A percentile compares a stretch with the other conserved stretches of the same genome.
Conservation (phyloP, 2,888 invertebrate genomes). For the Anodontia alba region DNA sequence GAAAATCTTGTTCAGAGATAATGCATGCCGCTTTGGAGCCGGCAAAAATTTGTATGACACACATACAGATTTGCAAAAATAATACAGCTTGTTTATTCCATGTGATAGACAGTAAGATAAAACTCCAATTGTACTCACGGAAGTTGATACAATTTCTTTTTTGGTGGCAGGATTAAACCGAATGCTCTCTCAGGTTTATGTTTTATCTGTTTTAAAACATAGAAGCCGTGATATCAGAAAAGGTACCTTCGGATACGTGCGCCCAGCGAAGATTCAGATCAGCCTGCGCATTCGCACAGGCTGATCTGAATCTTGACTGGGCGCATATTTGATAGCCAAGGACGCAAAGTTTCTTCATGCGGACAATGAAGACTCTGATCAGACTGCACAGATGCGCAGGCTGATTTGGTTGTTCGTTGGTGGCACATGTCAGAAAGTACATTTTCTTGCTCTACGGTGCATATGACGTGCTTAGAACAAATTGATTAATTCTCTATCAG, state of each 20-base stretch:
- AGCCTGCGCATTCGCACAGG: no score
- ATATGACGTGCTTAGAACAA: not conserved
- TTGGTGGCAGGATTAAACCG: not conserved
- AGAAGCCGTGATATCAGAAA: no score
- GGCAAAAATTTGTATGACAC: slow-evolving; percentile 4
- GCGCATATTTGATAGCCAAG: no score
- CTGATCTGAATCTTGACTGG: no score
- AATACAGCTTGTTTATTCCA: slow-evolving; percentile 51
- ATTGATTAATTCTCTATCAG: not conserved
- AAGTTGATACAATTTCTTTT: not conserved
- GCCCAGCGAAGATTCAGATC: no score
- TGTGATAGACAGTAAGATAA: slow-evolving; percentile 53
- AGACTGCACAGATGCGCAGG: no score
- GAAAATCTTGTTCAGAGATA: slow-evolving; percentile 11
- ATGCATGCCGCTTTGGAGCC: not conserved
- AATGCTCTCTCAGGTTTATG: not conserved
- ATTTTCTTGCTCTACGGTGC: no score
- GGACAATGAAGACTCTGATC: no score
- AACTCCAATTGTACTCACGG: not conserved
- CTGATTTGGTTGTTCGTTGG: no score
- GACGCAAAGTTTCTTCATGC: no score
- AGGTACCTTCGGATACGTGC: no score
- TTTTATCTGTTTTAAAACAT: not conserved
- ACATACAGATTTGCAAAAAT: slow-evolving; percentile 41
- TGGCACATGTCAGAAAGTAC: no score